A percentile compares a stretch with the other conserved stretches of the same genome.
These are phyloP conservation scores for Aricia agestis DNA, from an alignment of 1,140 invertebrate species.

Conservation along the genomic window DNA sequence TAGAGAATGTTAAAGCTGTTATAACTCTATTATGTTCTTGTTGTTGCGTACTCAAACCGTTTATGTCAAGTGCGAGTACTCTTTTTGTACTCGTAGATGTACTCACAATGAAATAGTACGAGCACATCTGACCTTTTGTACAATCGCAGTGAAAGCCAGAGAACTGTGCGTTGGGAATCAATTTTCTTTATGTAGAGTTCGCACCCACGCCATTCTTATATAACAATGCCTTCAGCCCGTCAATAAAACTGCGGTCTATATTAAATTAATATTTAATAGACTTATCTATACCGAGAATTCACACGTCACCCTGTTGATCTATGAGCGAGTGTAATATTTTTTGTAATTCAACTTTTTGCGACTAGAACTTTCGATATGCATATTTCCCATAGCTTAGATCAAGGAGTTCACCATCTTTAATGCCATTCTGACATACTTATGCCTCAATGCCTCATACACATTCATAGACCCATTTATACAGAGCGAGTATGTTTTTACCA, in stretches of 20 bases:
- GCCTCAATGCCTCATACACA: too few species aligned
- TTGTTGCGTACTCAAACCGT: neutral
- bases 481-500: too few species aligned
- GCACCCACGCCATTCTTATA: conserved; percentile 26
- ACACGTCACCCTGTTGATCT: neutral
- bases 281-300: neutral
- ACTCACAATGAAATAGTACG: conserved; percentile 2
- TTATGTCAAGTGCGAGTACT: neutral
- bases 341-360: too few species aligned
- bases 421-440: neutral
- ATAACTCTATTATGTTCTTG: neutral
- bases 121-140: conserved; percentile 15
- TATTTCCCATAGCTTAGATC: too few species aligned
- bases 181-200: conserved; percentile 39
- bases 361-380: too few species aligned
- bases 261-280: conserved; percentile 11
- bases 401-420: neutral
- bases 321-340: too few species aligned
- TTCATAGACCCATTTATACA: too few species aligned
- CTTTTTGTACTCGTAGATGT: neutral
- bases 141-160: conserved; percentile 32
- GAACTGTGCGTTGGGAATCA: conserved; percentile 34
- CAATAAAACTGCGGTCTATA: conserved; percentile 5
- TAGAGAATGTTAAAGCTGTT: neutral
- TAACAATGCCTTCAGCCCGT: conserved; percentile 20